Percentiles rank a stretch among this genome's conserved stretches.
phyloP scores from a whole-genome alignment of 1,140 invertebrate species.

The Camponotus vicinus region DNA sequence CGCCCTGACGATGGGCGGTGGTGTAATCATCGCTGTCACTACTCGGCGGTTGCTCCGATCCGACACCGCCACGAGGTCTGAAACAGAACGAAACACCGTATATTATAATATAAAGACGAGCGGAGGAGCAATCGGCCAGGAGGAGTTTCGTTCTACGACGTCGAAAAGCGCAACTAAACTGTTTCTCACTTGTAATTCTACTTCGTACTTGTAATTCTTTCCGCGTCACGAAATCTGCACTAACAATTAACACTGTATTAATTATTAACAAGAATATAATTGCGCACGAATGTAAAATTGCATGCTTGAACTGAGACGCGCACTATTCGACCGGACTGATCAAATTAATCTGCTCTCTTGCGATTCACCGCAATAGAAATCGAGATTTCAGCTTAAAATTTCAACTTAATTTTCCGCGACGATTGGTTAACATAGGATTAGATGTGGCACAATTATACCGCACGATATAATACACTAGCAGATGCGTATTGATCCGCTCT shows the following conservation, averaged over 20 bases:
- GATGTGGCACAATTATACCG: background rate
- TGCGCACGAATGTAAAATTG: background rate
- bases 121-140: no score
- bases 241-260: no score
- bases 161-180: background rate
- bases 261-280: background rate
- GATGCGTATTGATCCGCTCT: slow-evolving; percentile 21
- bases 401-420: background rate
- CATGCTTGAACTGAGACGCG: background rate
- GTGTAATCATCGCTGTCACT: slow-evolving; percentile 84
- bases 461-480: background rate
- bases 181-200: background rate
- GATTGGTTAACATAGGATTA: background rate
- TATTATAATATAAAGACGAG: background rate
- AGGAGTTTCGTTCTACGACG: background rate
- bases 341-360: background rate
- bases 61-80: slow-evolving; percentile 82
- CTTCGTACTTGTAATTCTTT: background rate
- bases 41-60: slow-evolving; percentile 80
- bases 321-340: background rate
- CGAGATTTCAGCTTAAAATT: background rate
- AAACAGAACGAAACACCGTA: slow-evolving; percentile 60
- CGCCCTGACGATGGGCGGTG: slow-evolving; percentile 72
- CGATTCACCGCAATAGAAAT: background rate
- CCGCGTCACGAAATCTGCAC: background rate